Evolutionary conservation across 2,113 vertebrate genomes (phyloP).

Genomic region (Nibea coibor): DNA sequence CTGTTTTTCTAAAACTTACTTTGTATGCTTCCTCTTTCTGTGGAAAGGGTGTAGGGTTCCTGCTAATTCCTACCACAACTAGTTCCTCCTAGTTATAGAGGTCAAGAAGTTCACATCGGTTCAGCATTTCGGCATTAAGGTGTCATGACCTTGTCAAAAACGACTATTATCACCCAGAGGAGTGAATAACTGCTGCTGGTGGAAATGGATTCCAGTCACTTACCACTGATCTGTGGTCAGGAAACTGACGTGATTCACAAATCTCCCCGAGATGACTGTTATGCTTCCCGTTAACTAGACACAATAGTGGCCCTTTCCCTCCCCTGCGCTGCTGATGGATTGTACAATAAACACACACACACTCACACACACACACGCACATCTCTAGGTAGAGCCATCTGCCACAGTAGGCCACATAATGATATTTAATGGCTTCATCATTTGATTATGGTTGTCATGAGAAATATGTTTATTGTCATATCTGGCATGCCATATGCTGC

Average conservation of each 20-base stretch:
- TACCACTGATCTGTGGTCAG: constrained; percentile 62
- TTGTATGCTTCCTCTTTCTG: too few relatives aligned
- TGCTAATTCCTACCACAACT: too few relatives aligned
- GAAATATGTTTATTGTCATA: constrained; percentile 78
- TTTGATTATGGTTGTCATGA: constrained; percentile 78
- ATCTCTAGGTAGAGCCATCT: constrained; percentile 67
- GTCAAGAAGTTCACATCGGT: not conserved
- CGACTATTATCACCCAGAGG: constrained; percentile 25
- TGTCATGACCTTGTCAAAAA: constrained; percentile 39
- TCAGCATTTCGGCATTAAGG: constrained; percentile 35
- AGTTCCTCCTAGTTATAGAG: not conserved
- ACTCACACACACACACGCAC: constrained; percentile 48
- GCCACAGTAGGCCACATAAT: constrained; percentile 63
- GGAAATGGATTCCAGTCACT: constrained; percentile 67
- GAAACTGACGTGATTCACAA: constrained; percentile 58
- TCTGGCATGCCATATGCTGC: constrained; percentile 63
- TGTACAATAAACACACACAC: constrained; percentile 72
- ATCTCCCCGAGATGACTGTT: constrained; percentile 58
- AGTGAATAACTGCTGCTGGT: constrained; percentile 35
- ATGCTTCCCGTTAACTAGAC: constrained; percentile 67
- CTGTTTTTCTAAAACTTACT: too few relatives aligned
- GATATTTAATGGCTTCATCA: constrained; percentile 72
- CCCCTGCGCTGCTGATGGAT: constrained; percentile 64
- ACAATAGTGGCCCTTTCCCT: constrained; percentile 58
- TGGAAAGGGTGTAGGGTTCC: too few relatives aligned